A percentile compares a stretch with the other conserved stretches of the same genome.
phyloP scores from a whole-genome alignment of 2,113 vertebrate genomes.

The Danionella cerebrum region DNA sequence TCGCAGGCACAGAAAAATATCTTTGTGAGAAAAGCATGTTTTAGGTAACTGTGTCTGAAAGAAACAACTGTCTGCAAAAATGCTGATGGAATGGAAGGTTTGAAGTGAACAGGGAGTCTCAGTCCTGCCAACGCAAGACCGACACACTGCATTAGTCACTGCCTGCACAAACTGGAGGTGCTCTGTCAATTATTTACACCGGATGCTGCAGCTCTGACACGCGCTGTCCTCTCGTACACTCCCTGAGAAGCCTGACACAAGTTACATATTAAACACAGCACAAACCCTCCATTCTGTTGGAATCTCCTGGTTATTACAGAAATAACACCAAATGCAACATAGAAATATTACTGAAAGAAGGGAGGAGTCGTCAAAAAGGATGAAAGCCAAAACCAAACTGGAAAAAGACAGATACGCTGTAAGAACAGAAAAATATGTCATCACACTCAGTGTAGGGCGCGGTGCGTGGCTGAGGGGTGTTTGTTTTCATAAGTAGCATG shows the following conservation, averaged over 20 bases:
- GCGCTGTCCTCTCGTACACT: neutral
- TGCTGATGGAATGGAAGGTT: neutral
- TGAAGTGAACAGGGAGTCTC: neutral
- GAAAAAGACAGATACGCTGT: neutral
- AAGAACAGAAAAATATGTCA: neutral
- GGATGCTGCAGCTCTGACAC: neutral
- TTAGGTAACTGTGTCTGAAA: neutral
- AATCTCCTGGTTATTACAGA: neutral
- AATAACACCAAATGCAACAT: neutral
- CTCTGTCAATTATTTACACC: conserved; percentile 6
- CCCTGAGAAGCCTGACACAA: neutral
- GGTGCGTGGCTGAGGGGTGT: neutral
- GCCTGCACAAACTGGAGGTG: neutral
- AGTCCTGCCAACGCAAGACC: neutral
- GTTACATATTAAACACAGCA: neutral
- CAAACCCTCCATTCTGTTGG: neutral
- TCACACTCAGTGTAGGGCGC: neutral
- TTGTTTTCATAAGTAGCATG: neutral
- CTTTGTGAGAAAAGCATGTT: neutral
- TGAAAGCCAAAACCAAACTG: neutral
- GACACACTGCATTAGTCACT: neutral
- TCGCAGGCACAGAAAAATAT: no score
- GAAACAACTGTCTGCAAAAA: neutral
- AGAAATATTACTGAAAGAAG: neutral
- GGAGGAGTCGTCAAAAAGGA: neutral